phyloP scores from a whole-genome alignment of 2,113 vertebrate genomes.

The Silurus glanis region DNA sequence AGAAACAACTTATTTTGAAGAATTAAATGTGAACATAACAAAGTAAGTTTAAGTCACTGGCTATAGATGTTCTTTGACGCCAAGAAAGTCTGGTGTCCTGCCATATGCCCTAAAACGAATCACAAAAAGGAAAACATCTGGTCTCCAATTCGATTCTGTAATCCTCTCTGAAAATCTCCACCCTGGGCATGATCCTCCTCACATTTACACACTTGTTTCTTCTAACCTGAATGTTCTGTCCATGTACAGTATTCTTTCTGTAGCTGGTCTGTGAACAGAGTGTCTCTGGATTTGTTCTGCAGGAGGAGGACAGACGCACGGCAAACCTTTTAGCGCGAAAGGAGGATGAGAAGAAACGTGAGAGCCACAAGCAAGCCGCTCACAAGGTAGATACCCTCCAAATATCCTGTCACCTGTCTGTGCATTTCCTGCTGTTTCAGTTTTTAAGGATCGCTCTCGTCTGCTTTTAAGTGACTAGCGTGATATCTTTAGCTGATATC shows the following conservation, averaged over 20 bases:
- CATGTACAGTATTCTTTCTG: constrained; percentile 2
- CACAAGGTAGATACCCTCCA: constrained; percentile 81
- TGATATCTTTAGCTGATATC: background rate
- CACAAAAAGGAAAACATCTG: background rate
- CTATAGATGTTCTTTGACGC: background rate
- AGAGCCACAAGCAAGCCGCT: constrained; percentile 88
- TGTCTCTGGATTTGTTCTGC: constrained; percentile 56
- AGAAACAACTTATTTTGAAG: background rate
- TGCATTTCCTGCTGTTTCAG: background rate
- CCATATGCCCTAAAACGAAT: background rate
- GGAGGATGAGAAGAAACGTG: constrained; percentile 96
- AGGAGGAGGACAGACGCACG: constrained; percentile 98
- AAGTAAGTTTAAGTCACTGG: background rate
- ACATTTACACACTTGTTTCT: background rate
- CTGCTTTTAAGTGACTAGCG: background rate
- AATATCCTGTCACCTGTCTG: constrained; percentile 26
- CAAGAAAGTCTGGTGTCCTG: background rate
- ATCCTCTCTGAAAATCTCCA: background rate
- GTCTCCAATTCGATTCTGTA: background rate
- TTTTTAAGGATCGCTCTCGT: background rate
- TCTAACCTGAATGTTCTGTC: background rate
- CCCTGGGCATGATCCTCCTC: background rate
- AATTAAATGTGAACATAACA: background rate
- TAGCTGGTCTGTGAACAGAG: background rate
- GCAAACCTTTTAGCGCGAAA: constrained; percentile 88